These are phyloP conservation scores for Microplitis deprimator DNA, from an alignment of 2,888 invertebrate species.

Conservation along the genomic window DNA sequence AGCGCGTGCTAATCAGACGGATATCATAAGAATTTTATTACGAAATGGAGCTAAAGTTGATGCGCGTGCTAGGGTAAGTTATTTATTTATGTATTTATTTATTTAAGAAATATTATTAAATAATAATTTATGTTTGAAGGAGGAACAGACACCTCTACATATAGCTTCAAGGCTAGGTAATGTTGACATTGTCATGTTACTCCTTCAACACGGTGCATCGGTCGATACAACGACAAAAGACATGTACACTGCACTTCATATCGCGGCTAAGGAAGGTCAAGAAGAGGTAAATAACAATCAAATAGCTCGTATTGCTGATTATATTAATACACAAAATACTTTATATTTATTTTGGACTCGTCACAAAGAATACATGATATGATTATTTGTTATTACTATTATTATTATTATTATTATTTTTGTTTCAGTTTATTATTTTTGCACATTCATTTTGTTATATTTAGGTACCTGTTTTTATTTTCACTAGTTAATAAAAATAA, in stretches of 20 bases:
- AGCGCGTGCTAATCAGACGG: slow-evolving; percentile 97
- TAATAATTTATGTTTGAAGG: slow-evolving; percentile 70
- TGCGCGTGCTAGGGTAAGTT: slow-evolving; percentile 77
- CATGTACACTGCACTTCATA: slow-evolving; percentile 95
- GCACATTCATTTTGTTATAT: slow-evolving; percentile 43
- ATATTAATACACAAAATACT: slow-evolving; percentile 64
- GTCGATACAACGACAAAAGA: slow-evolving; percentile 94
- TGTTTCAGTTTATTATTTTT: slow-evolving; percentile 31
- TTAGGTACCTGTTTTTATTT: slow-evolving; percentile 35
- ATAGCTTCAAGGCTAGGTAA: slow-evolving; percentile 96
- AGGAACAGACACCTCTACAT: slow-evolving; percentile 97
- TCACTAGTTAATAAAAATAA: slow-evolving; percentile 42
- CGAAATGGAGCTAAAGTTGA: slow-evolving; percentile 92
- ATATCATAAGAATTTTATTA: slow-evolving; percentile 94
- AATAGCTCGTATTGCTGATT: slow-evolving; percentile 64
- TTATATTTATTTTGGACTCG: slow-evolving; percentile 68
- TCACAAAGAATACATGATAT: slow-evolving; percentile 68
- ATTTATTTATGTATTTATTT: slow-evolving; percentile 29
- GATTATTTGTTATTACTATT: slow-evolving; percentile 48
- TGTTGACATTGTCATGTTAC: slow-evolving; percentile 93
- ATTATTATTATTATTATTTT: slow-evolving; percentile 32
- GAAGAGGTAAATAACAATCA: slow-evolving; percentile 71
- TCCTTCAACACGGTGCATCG: slow-evolving; percentile 94
- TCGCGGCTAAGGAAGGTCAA: slow-evolving; percentile 95
- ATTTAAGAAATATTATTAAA: slow-evolving; percentile 5